Conservation (phyloP, 2,888 invertebrate genomes). For the Eledone cirrhosa region DNA sequence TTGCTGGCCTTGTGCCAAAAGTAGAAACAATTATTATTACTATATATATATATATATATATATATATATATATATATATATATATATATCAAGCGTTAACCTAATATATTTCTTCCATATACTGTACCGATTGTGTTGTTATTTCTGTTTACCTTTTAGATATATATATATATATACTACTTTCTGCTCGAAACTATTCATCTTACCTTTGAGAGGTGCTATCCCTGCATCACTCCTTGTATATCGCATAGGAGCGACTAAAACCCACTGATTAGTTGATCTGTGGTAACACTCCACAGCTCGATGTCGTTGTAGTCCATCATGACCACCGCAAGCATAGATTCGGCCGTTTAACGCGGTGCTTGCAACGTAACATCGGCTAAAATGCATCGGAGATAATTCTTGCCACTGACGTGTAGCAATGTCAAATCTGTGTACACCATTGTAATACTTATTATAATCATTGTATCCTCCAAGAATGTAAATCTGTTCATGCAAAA, state of each 20-base stretch:
- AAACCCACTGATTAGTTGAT: conserved; percentile 80
- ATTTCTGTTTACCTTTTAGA: too few species aligned
- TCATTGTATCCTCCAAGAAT: conserved; percentile 69
- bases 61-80: too few species aligned
- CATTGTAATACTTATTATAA: conserved; percentile 67
- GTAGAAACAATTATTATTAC: too few species aligned
- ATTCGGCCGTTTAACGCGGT: conserved; percentile 57
- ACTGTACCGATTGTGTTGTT: too few species aligned
- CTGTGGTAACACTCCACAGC: conserved; percentile 88
- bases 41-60: too few species aligned
- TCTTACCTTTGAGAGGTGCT: conserved; percentile 72
- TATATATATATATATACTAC: too few species aligned
- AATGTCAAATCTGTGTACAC: conserved; percentile 64
- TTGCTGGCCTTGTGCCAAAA: too few species aligned
- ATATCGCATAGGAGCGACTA: conserved; percentile 82
- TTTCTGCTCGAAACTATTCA: too few species aligned
- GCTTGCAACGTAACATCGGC: conserved; percentile 75
- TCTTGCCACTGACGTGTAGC: conserved; percentile 63
- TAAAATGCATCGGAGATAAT: conserved; percentile 68
- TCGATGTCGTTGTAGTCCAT: conserved; percentile 80
- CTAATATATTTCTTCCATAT: too few species aligned
- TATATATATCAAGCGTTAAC: too few species aligned
- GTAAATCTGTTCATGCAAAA: conserved; percentile 64
- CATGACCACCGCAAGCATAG: conserved; percentile 67
- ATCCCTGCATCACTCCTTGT: conserved; percentile 83